Evolutionary conservation across 1,140 invertebrate genomes (phyloP), one percentile per base, ranked within the genome.

Genomic region (Aporrectodea caliginosa): DNA sequence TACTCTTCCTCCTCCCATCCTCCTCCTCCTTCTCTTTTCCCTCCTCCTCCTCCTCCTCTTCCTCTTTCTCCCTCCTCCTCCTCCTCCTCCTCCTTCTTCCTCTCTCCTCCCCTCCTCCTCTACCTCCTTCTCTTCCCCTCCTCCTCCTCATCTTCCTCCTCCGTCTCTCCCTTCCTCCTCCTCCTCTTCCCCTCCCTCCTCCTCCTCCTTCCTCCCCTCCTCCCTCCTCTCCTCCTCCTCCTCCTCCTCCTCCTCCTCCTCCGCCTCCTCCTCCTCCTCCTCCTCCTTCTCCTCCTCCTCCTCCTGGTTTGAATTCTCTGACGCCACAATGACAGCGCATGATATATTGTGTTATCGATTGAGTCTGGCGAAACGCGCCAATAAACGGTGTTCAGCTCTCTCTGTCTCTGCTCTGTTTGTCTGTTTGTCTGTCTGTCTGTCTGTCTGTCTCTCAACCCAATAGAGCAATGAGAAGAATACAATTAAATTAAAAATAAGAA

Each of bases 31-130:
- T 22, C 69, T 75, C 30, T 34, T 72, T 30, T 31, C 16, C 71
- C 69, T 75, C 69, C 22, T 31, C 31, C 69, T 75, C 69, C 16
- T 72, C 31, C 16, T 71, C 31, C 30, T 34, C 30, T 22, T 16
- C 69, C 16, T 72, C n/a, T 77, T 75, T 72, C 58, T 34, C 30
- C 69, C 31, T 75, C 69, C 58, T 77, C 43, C 69, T 75, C 71
- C 16, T 75, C 69, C 16, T 31, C 16, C 71, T 77, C 31, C 69
- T 77, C 30, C 58, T 22, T 75, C 69, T 72, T 72, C 69, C 30
- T 75, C 16, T 22, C 69, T 30, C 16, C 31, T 30, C 71, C 58
- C 75, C 30, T 22, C 69, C 69, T 75, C 69, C 75, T 72, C 31
- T 77, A 16, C 30, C 75, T 30, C 30, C 58, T 16, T 30, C 30